Evolutionary conservation across 2,888 invertebrate species (phyloP).

Genomic region (Trachelus stipa): DNA sequence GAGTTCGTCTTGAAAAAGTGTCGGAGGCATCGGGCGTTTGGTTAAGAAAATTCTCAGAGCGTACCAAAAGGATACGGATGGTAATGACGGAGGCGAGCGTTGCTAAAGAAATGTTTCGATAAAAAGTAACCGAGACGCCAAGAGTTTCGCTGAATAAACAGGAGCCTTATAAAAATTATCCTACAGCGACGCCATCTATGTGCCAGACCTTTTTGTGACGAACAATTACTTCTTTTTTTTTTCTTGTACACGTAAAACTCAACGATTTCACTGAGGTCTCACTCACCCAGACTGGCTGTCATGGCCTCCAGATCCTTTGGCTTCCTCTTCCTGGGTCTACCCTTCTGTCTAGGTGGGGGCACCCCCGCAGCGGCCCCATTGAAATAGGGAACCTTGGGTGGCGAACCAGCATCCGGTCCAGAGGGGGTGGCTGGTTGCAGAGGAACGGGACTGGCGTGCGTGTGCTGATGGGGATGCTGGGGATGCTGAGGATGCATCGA

Average conservation of each 20-base stretch:
- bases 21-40: neutral
- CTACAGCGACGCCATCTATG: neutral
- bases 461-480: constrained; percentile 67
- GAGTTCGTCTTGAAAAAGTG: neutral
- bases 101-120: neutral
- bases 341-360: constrained; percentile 85
- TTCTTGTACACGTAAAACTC: neutral
- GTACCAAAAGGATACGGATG: neutral
- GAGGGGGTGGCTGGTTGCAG: constrained; percentile 69
- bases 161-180: constrained; percentile 9
- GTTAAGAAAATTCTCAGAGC: neutral
- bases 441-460: constrained; percentile 66
- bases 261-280: constrained; percentile 12
- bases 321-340: constrained; percentile 91
- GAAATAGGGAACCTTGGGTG: constrained; percentile 68
- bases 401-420: constrained; percentile 55
- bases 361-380: constrained; percentile 71
- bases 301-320: constrained; percentile 89
- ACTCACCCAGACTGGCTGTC: constrained; percentile 87
- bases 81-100: neutral
- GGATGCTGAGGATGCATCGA: constrained; percentile 68
- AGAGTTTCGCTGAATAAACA: constrained; percentile 5
- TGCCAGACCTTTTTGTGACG: neutral
- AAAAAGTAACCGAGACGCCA: neutral
- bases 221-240: neutral